These are phyloP conservation scores for Drosophila tanythrix DNA, from an alignment of 2,888 invertebrate genomes.

Conservation along the genomic window DNA sequence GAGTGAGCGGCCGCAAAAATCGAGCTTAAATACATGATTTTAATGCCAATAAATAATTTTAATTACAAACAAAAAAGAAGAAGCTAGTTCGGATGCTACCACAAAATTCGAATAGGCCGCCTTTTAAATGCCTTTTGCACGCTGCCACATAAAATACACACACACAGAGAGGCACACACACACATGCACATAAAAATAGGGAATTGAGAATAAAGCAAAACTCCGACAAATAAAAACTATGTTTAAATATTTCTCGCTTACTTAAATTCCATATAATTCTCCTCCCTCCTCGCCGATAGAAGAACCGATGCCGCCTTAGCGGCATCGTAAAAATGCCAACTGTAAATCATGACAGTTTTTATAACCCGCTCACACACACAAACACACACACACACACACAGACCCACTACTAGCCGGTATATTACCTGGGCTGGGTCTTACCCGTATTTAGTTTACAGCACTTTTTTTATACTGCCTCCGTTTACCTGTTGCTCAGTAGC, in stretches of 20 bases:
- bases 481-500: conserved; percentile 53
- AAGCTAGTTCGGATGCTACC: conserved; percentile 14
- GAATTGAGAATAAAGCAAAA: conserved; percentile 30
- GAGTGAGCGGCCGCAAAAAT: conserved; percentile 55
- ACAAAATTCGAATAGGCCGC: conserved; percentile 16
- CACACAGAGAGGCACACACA: background rate
- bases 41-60: conserved; percentile 75
- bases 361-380: conserved; percentile 53
- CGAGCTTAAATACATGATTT: conserved; percentile 51
- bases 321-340: conserved; percentile 79
- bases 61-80: conserved; percentile 50
- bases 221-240: conserved; percentile 59
- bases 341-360: conserved; percentile 80
- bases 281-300: conserved; percentile 51
- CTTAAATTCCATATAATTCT: conserved; percentile 73
- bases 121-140: conserved; percentile 27
- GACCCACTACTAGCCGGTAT: background rate
- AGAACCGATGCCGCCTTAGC: conserved; percentile 31
- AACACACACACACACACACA: background rate
- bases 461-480: conserved; percentile 29
- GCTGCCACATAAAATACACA: conserved; percentile 38
- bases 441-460: conserved; percentile 34
- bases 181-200: conserved; percentile 27
- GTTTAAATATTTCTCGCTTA: conserved; percentile 75
- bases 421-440: conserved; percentile 36